These are phyloP conservation scores for Epinephelus moara DNA, from an alignment of 2,113 vertebrate species.

Conservation along the genomic window DNA sequence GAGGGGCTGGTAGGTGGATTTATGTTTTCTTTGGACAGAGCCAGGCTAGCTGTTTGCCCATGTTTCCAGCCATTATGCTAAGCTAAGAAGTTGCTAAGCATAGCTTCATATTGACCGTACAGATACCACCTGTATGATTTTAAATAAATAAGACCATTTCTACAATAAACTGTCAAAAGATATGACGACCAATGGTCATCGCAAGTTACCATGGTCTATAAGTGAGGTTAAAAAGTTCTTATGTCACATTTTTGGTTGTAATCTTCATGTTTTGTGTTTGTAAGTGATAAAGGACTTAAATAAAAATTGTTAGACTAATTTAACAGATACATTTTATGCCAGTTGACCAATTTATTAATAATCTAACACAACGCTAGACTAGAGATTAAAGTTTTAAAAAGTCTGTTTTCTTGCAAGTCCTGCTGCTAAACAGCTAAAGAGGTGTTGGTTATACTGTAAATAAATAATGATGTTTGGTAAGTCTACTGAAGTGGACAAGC, in stretches of 20 bases:
- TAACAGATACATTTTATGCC: neutral
- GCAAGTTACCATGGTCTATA: neutral
- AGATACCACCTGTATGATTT: neutral
- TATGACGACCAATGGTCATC: neutral
- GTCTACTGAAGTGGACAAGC: neutral
- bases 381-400: neutral
- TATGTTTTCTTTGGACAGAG: too few species aligned
- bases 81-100: neutral
- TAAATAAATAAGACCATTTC: neutral
- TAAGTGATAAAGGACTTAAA: neutral
- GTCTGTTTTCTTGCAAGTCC: neutral
- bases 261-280: too few species aligned
- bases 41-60: too few species aligned
- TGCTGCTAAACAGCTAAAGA: neutral
- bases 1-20: too few species aligned
- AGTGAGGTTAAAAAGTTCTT: neutral
- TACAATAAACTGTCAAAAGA: neutral
- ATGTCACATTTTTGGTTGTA: neutral
- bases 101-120: neutral
- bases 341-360: neutral
- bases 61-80: neutral
- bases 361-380: neutral
- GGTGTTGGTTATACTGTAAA: neutral
- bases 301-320: neutral
- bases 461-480: neutral